Percentiles rank a stretch among this genome's conserved stretches.
Evolutionary conservation across 2,113 vertebrate species (phyloP).

Genomic region (Microcebus tavaratra): DNA sequence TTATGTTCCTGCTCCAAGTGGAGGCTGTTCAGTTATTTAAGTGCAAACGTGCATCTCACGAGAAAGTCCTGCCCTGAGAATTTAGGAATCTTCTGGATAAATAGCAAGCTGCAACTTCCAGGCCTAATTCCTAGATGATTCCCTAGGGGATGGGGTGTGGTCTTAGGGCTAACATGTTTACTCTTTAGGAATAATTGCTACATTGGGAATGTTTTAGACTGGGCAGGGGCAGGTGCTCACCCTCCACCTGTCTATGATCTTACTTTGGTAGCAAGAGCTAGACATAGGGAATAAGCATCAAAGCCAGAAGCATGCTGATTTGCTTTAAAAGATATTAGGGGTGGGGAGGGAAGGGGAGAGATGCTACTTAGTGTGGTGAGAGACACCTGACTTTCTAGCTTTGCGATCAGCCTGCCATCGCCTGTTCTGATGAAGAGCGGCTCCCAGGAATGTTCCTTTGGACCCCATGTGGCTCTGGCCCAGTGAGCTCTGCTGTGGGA

Average conservation of each 20-base stretch:
- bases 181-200: neutral
- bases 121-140: neutral
- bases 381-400: neutral
- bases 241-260: neutral
- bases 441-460: neutral
- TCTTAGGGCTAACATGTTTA: neutral
- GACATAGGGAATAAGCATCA: neutral
- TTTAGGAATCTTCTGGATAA: neutral
- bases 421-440: neutral
- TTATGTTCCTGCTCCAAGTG: neutral
- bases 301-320: neutral
- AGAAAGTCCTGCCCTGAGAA: neutral
- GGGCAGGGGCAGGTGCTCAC: fast-evolving
- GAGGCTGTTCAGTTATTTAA: neutral
- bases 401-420: too few species aligned
- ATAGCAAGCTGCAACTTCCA: neutral
- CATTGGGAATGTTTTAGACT: neutral
- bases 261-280: neutral
- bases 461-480: neutral
- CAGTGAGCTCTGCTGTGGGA: neutral
- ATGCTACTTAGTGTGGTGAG: neutral
- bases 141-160: neutral
- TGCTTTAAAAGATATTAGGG: neutral
- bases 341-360: neutral
- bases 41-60: neutral